Conservation (phyloP, 2,888 invertebrate species). For the Liopterus haemorrhoidalis region DNA sequence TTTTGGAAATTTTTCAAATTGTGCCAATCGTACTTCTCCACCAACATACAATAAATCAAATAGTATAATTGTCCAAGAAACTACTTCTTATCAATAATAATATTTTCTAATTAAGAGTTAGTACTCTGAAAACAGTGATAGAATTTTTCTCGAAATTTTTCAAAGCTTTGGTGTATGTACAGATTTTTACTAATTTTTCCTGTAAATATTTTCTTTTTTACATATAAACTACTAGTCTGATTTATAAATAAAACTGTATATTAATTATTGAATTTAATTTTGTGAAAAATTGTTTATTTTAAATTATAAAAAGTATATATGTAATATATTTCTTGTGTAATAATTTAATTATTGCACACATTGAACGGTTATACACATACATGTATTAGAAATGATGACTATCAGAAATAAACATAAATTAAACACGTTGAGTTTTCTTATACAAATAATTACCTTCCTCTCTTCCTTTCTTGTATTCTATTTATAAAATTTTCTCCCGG, state of each 20-base stretch:
- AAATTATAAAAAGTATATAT: slow-evolving; percentile 19
- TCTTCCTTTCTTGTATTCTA: too few species aligned
- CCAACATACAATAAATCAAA: slow-evolving; percentile 42
- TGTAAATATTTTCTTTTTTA: slow-evolving; percentile 22
- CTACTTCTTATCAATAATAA: slow-evolving; percentile 22
- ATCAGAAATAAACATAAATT: too few species aligned
- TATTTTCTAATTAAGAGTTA: slow-evolving; percentile 14
- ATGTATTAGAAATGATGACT: slow-evolving; percentile 21
- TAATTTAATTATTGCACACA: slow-evolving; percentile 41
- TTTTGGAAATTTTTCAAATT: slow-evolving; percentile 37
- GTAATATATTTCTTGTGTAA: too few species aligned
- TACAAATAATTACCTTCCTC: too few species aligned
- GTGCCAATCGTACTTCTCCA: slow-evolving; percentile 42
- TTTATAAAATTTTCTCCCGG: too few species aligned
- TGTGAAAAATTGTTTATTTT: slow-evolving; percentile 22
- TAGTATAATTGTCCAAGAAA: slow-evolving; percentile 22
- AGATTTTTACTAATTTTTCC: slow-evolving; percentile 19
- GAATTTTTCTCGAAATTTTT: slow-evolving; percentile 8
- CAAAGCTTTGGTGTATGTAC: slow-evolving; percentile 16
- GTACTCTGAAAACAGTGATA: slow-evolving; percentile 18
- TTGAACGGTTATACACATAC: slow-evolving; percentile 43
- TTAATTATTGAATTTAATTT: slow-evolving; percentile 23
- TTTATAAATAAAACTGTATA: slow-evolving; percentile 18
- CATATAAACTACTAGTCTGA: slow-evolving; percentile 22
- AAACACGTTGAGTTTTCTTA: too few species aligned